These are phyloP conservation scores for Ceryle rudis DNA, from an alignment of 2,797 vertebrate genomes.

Conservation along the genomic window DNA sequence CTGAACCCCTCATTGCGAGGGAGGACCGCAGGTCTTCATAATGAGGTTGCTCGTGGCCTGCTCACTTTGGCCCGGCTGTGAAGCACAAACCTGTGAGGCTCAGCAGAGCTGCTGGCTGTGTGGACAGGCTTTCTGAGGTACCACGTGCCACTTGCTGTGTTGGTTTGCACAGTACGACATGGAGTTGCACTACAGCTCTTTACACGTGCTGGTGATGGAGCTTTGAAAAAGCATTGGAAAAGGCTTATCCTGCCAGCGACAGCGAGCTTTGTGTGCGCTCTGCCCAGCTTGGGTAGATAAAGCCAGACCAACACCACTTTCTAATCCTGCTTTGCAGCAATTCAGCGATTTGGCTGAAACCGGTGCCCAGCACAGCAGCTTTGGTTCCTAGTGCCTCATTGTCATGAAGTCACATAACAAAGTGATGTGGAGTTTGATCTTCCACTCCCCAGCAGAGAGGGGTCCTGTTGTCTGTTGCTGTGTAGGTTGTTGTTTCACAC, in stretches of 20 bases:
- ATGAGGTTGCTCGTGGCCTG: not conserved
- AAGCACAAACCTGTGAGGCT: not conserved
- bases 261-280: not conserved
- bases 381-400: not conserved
- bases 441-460: not conserved
- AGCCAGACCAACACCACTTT: not conserved
- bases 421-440: not conserved
- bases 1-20: not conserved
- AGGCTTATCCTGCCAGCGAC: not conserved
- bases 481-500: constrained; percentile 8
- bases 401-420: not conserved
- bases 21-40: not conserved
- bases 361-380: not conserved
- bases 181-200: not conserved
- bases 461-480: not conserved
- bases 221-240: not conserved
- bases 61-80: not conserved
- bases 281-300: not conserved
- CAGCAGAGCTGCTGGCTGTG: not conserved
- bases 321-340: not conserved
- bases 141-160: not conserved
- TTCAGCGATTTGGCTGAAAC: not conserved
- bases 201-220: not conserved
- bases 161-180: not conserved
- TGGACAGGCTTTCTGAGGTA: not conserved